Conservation (phyloP, 2,888 invertebrate genomes). For the Escarpia spicata region DNA sequence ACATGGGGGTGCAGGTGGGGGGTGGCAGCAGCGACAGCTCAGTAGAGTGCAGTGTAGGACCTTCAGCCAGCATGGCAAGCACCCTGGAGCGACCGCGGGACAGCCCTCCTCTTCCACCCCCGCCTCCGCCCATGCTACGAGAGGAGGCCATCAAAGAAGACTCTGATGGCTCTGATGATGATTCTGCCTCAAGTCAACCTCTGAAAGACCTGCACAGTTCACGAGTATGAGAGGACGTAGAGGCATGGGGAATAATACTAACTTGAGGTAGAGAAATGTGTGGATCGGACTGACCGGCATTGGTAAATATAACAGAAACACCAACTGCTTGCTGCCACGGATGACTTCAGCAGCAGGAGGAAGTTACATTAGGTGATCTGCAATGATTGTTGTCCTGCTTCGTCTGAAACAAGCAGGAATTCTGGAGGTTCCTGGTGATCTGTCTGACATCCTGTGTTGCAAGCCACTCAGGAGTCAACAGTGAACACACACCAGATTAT, state of each 20-base stretch:
- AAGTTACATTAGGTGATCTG: not conserved
- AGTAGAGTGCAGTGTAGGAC: not conserved
- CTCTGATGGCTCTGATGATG: not conserved
- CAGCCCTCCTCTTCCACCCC: not conserved
- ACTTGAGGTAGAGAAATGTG: not conserved
- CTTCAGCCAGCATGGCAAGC: not conserved
- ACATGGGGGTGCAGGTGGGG: slow-evolving; percentile 34
- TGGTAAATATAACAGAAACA: not conserved
- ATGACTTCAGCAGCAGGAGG: not conserved
- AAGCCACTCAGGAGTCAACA: not conserved
- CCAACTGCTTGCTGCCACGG: not conserved
- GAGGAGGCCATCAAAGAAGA: slow-evolving; percentile 1
- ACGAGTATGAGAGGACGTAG: not conserved
- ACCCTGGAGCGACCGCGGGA: not conserved
- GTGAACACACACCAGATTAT: not conserved
- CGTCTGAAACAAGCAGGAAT: not conserved
- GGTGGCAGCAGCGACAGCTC: not conserved
- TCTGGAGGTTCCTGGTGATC: not conserved
- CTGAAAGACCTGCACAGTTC: not conserved
- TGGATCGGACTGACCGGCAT: not conserved
- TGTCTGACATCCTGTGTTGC: not conserved
- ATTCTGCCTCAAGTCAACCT: not conserved
- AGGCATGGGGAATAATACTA: not conserved
- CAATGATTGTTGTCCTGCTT: not conserved
- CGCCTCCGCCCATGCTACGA: not conserved